phyloP scores from a whole-genome alignment of 2,797 vertebrate genomes.

The Mastacembelus armatus region DNA sequence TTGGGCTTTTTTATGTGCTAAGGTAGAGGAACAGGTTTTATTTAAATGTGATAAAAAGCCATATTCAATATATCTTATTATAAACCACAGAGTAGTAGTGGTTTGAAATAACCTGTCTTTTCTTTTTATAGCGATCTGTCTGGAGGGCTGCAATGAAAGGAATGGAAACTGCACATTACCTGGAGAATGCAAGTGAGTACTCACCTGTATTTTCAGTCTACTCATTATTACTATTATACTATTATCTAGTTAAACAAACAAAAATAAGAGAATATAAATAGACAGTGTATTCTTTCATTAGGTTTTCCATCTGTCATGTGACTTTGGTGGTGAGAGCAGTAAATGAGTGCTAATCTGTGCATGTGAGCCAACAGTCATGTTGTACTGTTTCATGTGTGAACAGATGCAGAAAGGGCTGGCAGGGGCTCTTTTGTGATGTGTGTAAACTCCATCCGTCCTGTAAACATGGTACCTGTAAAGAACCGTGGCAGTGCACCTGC shows the following conservation, averaged over 20 bases:
- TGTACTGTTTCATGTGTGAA: constrained; percentile 50
- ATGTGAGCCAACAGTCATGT: constrained; percentile 36
- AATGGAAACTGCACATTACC: constrained; percentile 94
- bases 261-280: not conserved
- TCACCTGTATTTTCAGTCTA: not conserved
- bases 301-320: not conserved
- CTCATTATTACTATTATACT: no score
- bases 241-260: no score
- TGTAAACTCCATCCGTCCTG: constrained; percentile 95
- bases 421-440: constrained; percentile 92
- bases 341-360: constrained; percentile 13
- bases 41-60: constrained; percentile 8
- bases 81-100: constrained; percentile 2
- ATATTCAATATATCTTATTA: constrained; percentile 9
- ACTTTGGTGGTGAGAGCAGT: constrained; percentile 4
- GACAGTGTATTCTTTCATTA: not conserved
- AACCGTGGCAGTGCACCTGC: constrained; percentile 94
- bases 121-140: constrained; percentile 89
- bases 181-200: constrained; percentile 96
- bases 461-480: constrained; percentile 93
- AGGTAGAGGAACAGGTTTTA: constrained; percentile 45
- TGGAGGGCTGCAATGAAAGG: constrained; percentile 92
- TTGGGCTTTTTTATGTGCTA: constrained; percentile 23
- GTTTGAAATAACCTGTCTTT: constrained; percentile 4
- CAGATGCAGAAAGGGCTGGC: constrained; percentile 97